A percentile compares a stretch with the other conserved stretches of the same genome.
Evolutionary conservation across 2,797 vertebrate genomes (phyloP).

Genomic region (Micromesistius poutassou): DNA sequence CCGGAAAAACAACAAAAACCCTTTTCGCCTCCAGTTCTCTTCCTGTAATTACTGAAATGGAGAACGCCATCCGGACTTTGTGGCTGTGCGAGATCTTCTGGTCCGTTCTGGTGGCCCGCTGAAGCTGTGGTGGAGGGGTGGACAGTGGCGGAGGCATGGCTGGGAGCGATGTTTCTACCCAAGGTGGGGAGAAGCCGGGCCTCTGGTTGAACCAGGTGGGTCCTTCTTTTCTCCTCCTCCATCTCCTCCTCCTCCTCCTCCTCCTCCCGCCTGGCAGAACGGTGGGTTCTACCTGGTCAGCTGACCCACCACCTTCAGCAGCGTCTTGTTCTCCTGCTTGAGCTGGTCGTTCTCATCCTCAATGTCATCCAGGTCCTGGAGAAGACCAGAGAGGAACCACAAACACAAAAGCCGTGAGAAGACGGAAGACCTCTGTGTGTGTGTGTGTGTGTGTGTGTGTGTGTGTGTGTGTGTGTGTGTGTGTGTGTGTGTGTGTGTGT

Average conservation of each 20-base stretch:
- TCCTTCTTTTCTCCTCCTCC: background rate
- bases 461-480: no score
- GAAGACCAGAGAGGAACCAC: conserved; percentile 12
- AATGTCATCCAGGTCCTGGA: conserved; percentile 94
- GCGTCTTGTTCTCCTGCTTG: conserved; percentile 99
- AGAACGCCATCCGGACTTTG: conserved; percentile 8
- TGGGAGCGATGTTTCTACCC: background rate
- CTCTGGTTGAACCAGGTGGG: background rate
- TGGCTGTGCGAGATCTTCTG: conserved; percentile 19
- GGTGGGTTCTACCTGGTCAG: conserved; percentile 89
- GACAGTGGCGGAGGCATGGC: background rate
- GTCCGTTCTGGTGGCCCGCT: background rate
- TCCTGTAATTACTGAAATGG: conserved; percentile 1
- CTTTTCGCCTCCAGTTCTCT: background rate
- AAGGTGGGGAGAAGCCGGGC: background rate
- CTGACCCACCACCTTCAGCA: conserved; percentile 98
- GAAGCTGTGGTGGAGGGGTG: background rate
- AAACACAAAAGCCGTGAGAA: background rate
- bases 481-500: no score
- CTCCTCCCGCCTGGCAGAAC: background rate
- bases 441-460: no score
- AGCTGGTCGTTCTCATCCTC: conserved; percentile 98
- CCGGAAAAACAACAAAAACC: background rate
- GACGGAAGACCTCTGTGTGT: background rate
- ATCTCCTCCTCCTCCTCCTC: no score